phyloP scores from a whole-genome alignment of 2,797 vertebrate genomes.

The Anguilla obscura region DNA sequence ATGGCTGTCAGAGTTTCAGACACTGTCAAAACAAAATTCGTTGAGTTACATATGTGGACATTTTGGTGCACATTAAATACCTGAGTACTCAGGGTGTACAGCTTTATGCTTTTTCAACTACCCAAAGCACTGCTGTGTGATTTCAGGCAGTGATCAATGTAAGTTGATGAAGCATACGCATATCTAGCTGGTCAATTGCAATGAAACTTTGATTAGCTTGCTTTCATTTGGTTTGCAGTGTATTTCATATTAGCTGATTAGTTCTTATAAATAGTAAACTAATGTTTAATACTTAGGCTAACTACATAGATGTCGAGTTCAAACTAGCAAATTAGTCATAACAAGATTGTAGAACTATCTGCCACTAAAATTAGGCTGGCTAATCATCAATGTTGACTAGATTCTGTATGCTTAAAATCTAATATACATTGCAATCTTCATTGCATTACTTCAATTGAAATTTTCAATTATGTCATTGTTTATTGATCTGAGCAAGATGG shows the following conservation, averaged over 20 bases:
- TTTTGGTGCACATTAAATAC: neutral
- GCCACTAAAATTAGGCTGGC: neutral
- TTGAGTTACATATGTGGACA: neutral
- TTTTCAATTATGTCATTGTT: constrained; percentile 1
- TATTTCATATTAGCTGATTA: constrained; percentile 4
- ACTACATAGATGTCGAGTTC: neutral
- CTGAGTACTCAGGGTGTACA: neutral
- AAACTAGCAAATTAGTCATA: neutral
- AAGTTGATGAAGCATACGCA: neutral
- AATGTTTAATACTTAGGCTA: neutral
- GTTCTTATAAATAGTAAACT: neutral
- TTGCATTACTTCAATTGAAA: neutral
- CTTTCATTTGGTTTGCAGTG: neutral
- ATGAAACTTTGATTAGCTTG: neutral
- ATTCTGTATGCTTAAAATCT: neutral
- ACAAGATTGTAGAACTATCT: neutral
- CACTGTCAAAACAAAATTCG: neutral
- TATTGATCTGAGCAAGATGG: neutral
- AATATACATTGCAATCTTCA: neutral
- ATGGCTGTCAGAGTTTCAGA: neutral
- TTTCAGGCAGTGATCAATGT: neutral
- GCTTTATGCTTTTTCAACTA: neutral
- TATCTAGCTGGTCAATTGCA: neutral
- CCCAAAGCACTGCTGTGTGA: neutral
- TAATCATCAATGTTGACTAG: neutral